phyloP scores from a whole-genome alignment of 2,888 invertebrate genomes.

The Dolomedes plantarius region DNA sequence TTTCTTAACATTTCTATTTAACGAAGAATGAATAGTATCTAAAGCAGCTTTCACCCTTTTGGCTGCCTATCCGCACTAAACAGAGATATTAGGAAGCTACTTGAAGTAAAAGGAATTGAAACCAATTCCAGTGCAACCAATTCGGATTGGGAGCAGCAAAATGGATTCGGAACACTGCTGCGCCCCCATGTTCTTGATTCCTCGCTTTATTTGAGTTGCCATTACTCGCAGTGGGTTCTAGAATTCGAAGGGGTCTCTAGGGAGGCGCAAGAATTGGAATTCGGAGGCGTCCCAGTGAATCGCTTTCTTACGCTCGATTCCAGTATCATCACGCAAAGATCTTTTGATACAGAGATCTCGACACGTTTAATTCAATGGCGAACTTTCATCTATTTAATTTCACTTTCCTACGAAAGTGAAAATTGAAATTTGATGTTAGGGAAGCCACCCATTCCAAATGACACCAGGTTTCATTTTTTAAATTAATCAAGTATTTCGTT shows the following conservation, averaged over 20 bases:
- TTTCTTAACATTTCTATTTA: neutral
- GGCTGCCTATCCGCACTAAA: neutral
- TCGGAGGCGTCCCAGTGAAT: neutral
- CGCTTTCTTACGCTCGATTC: neutral
- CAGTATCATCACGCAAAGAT: slow-evolving; percentile 6
- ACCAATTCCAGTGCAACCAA: neutral
- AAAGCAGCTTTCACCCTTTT: neutral
- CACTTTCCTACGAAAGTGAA: neutral
- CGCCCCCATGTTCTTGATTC: neutral
- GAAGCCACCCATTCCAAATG: no score
- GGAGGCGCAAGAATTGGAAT: slow-evolving; percentile 3
- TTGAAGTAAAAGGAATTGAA: slow-evolving; percentile 9
- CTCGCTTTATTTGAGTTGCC: neutral
- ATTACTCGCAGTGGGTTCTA: neutral
- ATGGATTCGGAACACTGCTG: neutral
- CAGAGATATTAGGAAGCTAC: neutral
- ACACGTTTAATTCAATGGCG: neutral
- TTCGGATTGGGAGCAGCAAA: neutral
- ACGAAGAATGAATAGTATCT: neutral
- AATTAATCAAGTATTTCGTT: no score
- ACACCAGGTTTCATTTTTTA: no score
- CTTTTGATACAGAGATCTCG: neutral
- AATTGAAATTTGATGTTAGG: no score
- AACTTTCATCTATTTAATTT: neutral
- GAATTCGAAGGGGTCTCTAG: neutral